These are phyloP conservation scores for Pentamera pediparva DNA, from an alignment of 53 echinoderm and acorn worm species.

Conservation along the genomic window DNA sequence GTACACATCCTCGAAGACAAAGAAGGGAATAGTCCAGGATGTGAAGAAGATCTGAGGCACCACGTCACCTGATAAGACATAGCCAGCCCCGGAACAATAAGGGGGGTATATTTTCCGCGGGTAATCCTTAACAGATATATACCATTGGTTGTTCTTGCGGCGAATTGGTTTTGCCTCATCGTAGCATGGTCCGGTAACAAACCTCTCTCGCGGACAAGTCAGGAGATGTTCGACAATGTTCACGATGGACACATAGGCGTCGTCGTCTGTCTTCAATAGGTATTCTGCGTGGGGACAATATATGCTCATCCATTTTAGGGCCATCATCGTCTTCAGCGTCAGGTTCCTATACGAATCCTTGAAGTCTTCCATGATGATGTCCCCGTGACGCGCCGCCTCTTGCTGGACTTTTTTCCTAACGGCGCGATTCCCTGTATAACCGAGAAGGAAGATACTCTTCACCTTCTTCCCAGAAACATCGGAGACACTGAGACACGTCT, in stretches of 20 bases:
- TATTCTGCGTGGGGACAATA: neutral
- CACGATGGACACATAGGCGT: neutral
- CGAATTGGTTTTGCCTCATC: neutral
- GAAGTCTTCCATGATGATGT: constrained; percentile 11
- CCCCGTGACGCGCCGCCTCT: neutral
- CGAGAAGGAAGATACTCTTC: neutral
- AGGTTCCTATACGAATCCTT: neutral
- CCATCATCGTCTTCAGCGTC: neutral
- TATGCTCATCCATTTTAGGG: neutral
- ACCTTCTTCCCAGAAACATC: neutral
- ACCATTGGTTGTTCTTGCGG: neutral
- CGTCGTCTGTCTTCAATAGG: constrained; percentile 5
- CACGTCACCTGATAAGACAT: constrained; percentile 1
- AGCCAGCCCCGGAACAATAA: neutral
- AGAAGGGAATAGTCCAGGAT: neutral
- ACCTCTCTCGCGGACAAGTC: too few relatives aligned
- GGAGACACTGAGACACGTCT: neutral
- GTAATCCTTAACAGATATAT: neutral
- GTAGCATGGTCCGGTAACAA: neutral
- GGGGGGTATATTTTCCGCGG: neutral
- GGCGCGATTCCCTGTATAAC: neutral
- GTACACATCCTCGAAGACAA: constrained; percentile 2
- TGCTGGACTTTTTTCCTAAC: neutral
- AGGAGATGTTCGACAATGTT: neutral
- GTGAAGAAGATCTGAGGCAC: neutral